These are phyloP conservation scores for Lagria hirta DNA, from an alignment of 2,888 invertebrate species.

Conservation along the genomic window DNA sequence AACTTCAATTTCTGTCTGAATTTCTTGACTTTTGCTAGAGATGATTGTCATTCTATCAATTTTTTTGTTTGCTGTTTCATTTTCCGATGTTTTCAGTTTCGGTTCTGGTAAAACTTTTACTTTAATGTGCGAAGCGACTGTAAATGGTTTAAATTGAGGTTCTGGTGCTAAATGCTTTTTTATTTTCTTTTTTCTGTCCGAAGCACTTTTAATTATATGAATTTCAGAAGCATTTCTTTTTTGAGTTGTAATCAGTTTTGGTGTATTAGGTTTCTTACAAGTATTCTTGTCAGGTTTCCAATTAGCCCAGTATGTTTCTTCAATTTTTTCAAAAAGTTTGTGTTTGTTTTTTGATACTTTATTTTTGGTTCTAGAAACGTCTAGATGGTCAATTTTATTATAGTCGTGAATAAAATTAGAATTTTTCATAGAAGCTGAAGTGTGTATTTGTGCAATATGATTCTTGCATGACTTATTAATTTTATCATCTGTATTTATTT, in stretches of 20 bases:
- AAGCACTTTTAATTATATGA: slow-evolving; percentile 17
- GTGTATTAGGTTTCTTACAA: slow-evolving; percentile 6
- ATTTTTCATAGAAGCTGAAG: slow-evolving; percentile 24
- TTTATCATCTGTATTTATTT: slow-evolving; percentile 2
- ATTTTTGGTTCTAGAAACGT: slow-evolving; percentile 6
- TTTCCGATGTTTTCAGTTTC: too few species aligned
- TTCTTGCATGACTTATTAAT: too few species aligned
- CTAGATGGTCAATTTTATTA: slow-evolving; percentile 7
- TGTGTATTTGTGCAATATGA: slow-evolving; percentile 3
- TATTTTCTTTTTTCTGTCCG: slow-evolving; percentile 4
- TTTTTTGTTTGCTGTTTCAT: too few species aligned
- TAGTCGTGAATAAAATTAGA: slow-evolving; percentile 38
- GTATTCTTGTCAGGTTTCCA: slow-evolving; percentile 46
- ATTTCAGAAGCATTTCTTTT: slow-evolving; percentile 19
- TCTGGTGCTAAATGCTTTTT: slow-evolving; percentile 2
- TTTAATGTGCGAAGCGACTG: background rate
- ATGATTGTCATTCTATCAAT: slow-evolving; percentile 11
- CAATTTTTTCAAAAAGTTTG: slow-evolving; percentile 42
- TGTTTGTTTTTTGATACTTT: slow-evolving; percentile 24
- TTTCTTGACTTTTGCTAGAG: slow-evolving; percentile 32
- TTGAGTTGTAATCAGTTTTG: slow-evolving; percentile 11
- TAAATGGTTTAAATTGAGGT: background rate
- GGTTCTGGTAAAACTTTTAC: background rate
- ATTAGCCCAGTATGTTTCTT: slow-evolving; percentile 51
- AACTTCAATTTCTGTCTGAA: slow-evolving; percentile 30